phyloP scores from a whole-genome alignment of 2,888 invertebrate genomes.

The Thumatha senex region DNA sequence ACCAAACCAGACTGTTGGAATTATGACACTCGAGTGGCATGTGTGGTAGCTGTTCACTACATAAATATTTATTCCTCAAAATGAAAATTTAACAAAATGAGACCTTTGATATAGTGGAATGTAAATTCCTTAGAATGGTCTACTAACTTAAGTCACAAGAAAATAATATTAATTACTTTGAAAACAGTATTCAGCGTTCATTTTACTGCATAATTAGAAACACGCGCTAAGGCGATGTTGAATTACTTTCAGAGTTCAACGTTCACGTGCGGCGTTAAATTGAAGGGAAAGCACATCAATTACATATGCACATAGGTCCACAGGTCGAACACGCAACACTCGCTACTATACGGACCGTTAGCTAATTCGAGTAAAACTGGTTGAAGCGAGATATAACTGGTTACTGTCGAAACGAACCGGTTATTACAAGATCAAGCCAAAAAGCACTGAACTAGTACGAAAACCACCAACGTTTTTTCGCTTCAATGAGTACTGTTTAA shows the following conservation, averaged over 20 bases:
- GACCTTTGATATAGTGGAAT: no score
- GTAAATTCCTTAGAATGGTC: no score
- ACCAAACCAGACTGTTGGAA: no score
- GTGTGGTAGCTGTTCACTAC: no score
- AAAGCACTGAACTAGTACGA: slow-evolving; percentile 18
- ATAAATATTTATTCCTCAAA: no score
- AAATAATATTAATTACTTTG: neutral
- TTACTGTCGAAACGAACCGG: slow-evolving; percentile 43
- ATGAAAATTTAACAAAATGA: no score
- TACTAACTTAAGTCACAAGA: no score
- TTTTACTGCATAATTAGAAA: slow-evolving; percentile 26
- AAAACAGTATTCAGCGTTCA: neutral
- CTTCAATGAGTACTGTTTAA: slow-evolving; percentile 36
- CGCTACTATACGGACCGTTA: slow-evolving; percentile 45
- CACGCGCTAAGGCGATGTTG: slow-evolving; percentile 36
- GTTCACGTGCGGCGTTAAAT: slow-evolving; percentile 52
- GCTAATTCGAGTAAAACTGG: slow-evolving; percentile 49
- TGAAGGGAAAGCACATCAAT: slow-evolving; percentile 63
- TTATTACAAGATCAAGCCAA: slow-evolving; percentile 44
- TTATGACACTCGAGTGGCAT: no score
- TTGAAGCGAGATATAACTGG: slow-evolving; percentile 47
- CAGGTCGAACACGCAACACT: slow-evolving; percentile 55
- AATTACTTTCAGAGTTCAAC: slow-evolving; percentile 36
- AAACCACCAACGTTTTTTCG: slow-evolving; percentile 42
- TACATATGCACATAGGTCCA: slow-evolving; percentile 63